Percentiles rank a stretch among this genome's conserved stretches.
Evolutionary conservation across 2,888 invertebrate genomes (phyloP).

Genomic region (Lottia gigantea): DNA sequence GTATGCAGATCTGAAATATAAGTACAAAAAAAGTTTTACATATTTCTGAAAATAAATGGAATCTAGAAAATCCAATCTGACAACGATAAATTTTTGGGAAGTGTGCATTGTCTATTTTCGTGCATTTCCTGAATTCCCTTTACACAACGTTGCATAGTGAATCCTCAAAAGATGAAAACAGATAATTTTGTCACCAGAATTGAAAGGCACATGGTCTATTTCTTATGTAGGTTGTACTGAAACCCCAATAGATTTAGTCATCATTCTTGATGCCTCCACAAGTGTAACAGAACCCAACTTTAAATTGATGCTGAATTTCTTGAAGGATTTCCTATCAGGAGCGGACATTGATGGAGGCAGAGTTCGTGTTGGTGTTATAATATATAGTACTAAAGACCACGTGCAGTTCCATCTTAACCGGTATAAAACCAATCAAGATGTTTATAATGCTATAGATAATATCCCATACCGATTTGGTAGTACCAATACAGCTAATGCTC

Average conservation of each 20-base stretch:
- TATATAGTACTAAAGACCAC: conserved; percentile 51
- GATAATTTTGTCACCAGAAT: too few species aligned
- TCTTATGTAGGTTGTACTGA: conserved; percentile 28
- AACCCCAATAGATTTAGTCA: conserved; percentile 48
- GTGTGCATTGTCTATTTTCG: too few species aligned
- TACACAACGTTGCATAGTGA: too few species aligned
- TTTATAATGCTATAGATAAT: conserved; percentile 46
- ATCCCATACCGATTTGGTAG: conserved; percentile 55
- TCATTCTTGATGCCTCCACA: conserved; percentile 59
- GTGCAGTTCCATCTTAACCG: conserved; percentile 52
- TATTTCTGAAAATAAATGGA: too few species aligned
- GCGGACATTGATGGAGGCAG: conserved; percentile 51
- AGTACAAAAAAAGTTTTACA: too few species aligned
- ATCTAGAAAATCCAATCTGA: too few species aligned
- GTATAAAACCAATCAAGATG: conserved; percentile 39
- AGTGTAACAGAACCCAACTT: conserved; percentile 56
- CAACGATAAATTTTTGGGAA: too few species aligned
- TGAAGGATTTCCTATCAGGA: conserved; percentile 46
- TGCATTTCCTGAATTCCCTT: too few species aligned
- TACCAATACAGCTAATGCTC: conserved; percentile 60
- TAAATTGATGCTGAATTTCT: conserved; percentile 46
- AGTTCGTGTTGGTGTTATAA: conserved; percentile 53
- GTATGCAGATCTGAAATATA: too few species aligned
- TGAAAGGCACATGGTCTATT: neutral
- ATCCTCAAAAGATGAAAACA: too few species aligned